phyloP scores from a whole-genome alignment of 2,113 vertebrate species.

The Erinaceus europaeus region DNA sequence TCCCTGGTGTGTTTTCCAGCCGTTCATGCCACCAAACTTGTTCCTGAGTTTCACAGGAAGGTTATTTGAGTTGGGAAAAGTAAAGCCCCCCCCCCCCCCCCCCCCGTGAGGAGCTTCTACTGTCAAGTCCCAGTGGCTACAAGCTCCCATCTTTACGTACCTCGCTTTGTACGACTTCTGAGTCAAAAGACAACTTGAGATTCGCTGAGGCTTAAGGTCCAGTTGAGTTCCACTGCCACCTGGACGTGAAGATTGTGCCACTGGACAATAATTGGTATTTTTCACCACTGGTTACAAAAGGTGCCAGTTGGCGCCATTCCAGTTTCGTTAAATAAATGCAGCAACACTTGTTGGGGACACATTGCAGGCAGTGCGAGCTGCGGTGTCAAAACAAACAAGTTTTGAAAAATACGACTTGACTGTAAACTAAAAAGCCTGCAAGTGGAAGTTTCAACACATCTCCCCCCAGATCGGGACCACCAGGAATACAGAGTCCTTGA shows the following conservation, averaged over 20 bases:
- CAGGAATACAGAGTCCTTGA: not conserved
- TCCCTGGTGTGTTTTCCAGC: not conserved
- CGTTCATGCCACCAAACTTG: constrained; percentile 35
- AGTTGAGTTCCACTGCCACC: not conserved
- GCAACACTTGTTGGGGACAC: not conserved
- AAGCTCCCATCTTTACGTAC: not conserved
- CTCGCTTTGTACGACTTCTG: not conserved
- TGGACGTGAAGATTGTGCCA: not conserved
- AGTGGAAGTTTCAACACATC: too few species aligned
- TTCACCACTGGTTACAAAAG: not conserved
- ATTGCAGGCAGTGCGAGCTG: not conserved
- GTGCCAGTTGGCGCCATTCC: not conserved
- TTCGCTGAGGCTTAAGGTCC: not conserved
- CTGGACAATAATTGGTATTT: not conserved
- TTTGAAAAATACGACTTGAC: not conserved
- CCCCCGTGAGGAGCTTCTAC: not conserved
- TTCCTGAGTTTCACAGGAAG: constrained; percentile 27
- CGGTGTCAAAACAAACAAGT: not conserved
- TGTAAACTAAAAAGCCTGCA: too few species aligned
- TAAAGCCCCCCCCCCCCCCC: too few species aligned
- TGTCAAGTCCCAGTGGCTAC: not conserved
- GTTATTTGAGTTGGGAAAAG: constrained; percentile 21
- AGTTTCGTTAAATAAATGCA: not conserved
- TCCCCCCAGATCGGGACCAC: not conserved
- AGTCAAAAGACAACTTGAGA: not conserved